A percentile compares a stretch with the other conserved stretches of the same genome.
phyloP scores from a whole-genome alignment of 1,140 invertebrate species.

The Bombus superbus region DNA sequence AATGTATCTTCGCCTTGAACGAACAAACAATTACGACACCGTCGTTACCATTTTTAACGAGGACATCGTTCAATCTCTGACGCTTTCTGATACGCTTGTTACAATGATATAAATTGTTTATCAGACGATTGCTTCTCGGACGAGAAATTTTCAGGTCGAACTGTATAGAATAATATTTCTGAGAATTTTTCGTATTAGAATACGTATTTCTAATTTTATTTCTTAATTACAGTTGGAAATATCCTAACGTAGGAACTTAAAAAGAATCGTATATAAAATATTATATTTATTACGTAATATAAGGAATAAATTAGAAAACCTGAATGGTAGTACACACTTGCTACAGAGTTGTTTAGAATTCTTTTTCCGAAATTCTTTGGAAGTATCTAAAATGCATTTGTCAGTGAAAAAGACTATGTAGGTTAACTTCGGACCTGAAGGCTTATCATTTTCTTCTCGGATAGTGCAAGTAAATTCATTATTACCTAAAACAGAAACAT shows the following conservation, averaged over 20 bases:
- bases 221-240: no score
- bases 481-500: background rate
- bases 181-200: no score
- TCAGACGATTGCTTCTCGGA: background rate
- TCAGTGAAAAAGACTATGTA: no score
- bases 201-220: no score
- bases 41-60: constrained; percentile 40
- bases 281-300: no score
- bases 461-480: background rate
- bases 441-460: background rate
- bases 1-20: background rate
- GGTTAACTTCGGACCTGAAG: no score
- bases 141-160: background rate
- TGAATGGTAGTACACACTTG: background rate
- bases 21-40: constrained; percentile 3
- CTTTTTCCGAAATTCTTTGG: background rate
- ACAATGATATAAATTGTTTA: background rate
- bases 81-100: constrained; percentile 10
- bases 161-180: background rate
- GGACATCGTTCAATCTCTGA: constrained; percentile 22
- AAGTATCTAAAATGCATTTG: background rate
- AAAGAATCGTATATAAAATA: no score
- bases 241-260: no score
- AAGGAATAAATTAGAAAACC: background rate
- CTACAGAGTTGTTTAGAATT: no score